Evolutionary conservation across 1,140 invertebrate species (phyloP).

Genomic region (Proctacanthus coquilletti): DNA sequence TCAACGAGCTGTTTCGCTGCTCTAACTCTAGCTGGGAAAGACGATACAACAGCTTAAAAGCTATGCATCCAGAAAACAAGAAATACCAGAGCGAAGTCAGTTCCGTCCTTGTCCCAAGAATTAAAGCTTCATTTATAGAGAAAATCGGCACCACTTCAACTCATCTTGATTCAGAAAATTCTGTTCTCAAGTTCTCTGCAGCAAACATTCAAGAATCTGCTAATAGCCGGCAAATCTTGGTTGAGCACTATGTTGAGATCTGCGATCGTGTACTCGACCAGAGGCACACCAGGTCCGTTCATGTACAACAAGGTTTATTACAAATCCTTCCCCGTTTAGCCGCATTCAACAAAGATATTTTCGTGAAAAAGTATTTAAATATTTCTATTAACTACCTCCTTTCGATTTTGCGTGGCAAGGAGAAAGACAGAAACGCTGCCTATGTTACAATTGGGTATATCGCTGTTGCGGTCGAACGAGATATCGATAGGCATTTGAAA

Average conservation of each 20-base stretch:
- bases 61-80: constrained; percentile 26
- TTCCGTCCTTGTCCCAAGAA: constrained; percentile 24
- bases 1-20: constrained; percentile 88
- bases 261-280: constrained; percentile 67
- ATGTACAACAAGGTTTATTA: constrained; percentile 79
- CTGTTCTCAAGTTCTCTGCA: constrained; percentile 10
- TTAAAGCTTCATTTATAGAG: constrained; percentile 29
- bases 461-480: constrained; percentile 72
- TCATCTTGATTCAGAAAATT: constrained; percentile 11
- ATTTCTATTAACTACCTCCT: constrained; percentile 67
- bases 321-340: constrained; percentile 85
- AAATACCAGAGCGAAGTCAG: constrained; percentile 24
- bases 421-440: constrained; percentile 68
- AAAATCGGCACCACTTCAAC: constrained; percentile 20
- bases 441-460: constrained; percentile 84
- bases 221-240: constrained; percentile 69
- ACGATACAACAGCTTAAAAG: constrained; percentile 54
- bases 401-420: constrained; percentile 52
- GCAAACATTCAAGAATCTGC: constrained; percentile 59
- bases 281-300: constrained; percentile 49
- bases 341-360: constrained; percentile 75
- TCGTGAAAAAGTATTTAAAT: constrained; percentile 59
- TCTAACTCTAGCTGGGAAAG: constrained; percentile 81
- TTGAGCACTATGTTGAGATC: constrained; percentile 71
- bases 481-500: constrained; percentile 64